Evolutionary conservation across 2,888 invertebrate genomes (phyloP), one percentile per base, ranked within the genome.

Genomic region (Neria commutata): DNA sequence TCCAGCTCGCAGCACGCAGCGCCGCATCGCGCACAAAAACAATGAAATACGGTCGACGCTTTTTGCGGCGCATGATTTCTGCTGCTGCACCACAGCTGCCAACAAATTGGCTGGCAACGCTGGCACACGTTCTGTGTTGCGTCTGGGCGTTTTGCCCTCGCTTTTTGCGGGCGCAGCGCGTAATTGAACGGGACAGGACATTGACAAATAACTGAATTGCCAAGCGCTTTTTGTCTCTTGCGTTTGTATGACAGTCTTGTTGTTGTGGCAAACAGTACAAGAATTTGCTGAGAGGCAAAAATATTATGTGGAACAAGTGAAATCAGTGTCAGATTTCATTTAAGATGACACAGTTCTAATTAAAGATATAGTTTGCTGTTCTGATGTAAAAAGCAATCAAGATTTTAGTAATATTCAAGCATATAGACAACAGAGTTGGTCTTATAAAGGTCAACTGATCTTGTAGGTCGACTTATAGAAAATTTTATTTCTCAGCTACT

Each of bases 181-280:
- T 57, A 60, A 57, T 60, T 62, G 54, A 60, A 62, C 54, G 57
- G 57, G 54, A 34, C 50, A 50, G 33, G 54, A 57, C 59, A 57
- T n/a, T 60, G 55, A 52, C 56, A 55, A 54, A 60, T 56, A 58
- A 40, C 52, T 25, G 16, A 56, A 55, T 62, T 58, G 60, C 56
- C 55, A 47, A 37, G 33, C 26, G 16, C 17, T 17, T 45, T 17
- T 50, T 16, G 17, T 17, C 14, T 40, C 40, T 51, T 42, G 19
- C 21, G 34, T 11, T 34, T 53, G 17, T 26, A 17, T 50, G 19
- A 21, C 34, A n/a, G 24, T 49, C 26, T 29, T 33, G 26, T n/a
- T 5, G 40, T 14, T 56, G 6, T n/a, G n/a, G n/a, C n/a, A n/a
- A n/a, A n/a, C n/a, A n/a, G n/a, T n/a, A n/a, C n/a, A n/a, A n/a